Evolutionary conservation across 2,797 vertebrate species (phyloP), one percentile per base, ranked within the genome.

Genomic region (Mormyrops boulengeri): DNA sequence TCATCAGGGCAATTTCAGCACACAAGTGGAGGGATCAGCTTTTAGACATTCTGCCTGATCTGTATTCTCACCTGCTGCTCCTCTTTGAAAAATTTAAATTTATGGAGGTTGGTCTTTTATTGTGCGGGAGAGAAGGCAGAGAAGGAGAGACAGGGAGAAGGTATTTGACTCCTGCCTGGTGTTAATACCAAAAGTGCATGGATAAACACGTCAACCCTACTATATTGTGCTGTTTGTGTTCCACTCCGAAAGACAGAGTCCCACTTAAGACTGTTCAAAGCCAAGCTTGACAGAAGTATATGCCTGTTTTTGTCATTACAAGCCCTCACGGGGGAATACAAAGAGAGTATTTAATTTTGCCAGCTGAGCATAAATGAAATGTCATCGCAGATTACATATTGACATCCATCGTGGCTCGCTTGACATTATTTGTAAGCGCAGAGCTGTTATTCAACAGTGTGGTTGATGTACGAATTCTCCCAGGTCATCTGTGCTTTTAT

Each of bases 211-310:
- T 44, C 77, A 89, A 84, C 38, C 34, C 30, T 14, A 14, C 49
- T 22, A 89, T 30, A 30, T 1, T 30, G 5, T 19, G 3, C 9
- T 62, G 50, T 69, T 85, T 85, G 19, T 44, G n/a, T 66, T n/a
- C 47, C 12, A 52, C 44, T 69, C 22, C 41, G 34, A 34, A 34
- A 47, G 50, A 80, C 88, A 85, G 7, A 60, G 80, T 60, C 22
- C 26, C 22, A 34, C 22, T 87, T 87, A 87, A 86, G 62, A 89
- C 22, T 14, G 34, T 30, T 49, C 26, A 17, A 55, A n/a, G 62
- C 3, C 41, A 49, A 62, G 66, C 93, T 91, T 89, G 77, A 94
- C 62, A 80, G 49, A 93, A 90, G 60, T 89, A 17, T 90, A 88
- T 85, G 84, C 93, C 30, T 57, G 85, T 6, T 87, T 73, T 87